Conservation (phyloP, 1,140 invertebrate species). For the Pseudomyrmex gracilis region DNA sequence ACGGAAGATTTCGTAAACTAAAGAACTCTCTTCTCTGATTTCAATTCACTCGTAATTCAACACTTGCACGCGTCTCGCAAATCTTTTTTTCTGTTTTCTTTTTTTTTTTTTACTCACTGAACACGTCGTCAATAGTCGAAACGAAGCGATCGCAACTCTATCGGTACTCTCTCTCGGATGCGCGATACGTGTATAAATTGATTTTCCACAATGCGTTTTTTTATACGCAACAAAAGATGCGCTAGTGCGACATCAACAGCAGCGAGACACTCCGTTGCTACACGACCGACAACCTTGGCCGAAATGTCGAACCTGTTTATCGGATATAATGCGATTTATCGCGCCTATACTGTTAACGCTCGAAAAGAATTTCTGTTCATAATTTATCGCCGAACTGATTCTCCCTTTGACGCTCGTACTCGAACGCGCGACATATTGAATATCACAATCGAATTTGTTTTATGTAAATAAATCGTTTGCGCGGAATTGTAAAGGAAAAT, state of each 20-base stretch:
- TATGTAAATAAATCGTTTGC: no score
- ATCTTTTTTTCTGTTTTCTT: not conserved
- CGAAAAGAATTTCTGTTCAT: not conserved
- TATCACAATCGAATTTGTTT: no score
- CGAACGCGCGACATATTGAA: no score
- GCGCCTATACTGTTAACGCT: conserved; percentile 9
- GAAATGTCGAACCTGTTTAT: conserved; percentile 55
- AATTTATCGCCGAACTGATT: conserved; percentile 28
- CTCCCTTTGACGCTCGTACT: not conserved
- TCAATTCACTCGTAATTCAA: no score
- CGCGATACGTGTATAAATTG: not conserved
- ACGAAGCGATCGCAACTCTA: no score
- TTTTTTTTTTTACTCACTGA: not conserved
- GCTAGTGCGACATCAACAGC: conserved; percentile 11
- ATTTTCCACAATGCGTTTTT: not conserved
- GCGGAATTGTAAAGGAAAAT: not conserved
- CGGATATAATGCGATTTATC: conserved; percentile 51
- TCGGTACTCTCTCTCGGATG: not conserved
- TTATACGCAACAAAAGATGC: conserved; percentile 10
- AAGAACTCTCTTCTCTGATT: no score
- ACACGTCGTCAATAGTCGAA: no score
- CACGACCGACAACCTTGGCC: conserved; percentile 41
- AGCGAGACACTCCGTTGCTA: conserved; percentile 31
- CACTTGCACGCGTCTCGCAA: not conserved
- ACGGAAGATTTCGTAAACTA: no score